A percentile compares a stretch with the other conserved stretches of the same genome.
Conservation (phyloP, 92 coral and sea anemone species). For the Plumapathes pennacea region DNA sequence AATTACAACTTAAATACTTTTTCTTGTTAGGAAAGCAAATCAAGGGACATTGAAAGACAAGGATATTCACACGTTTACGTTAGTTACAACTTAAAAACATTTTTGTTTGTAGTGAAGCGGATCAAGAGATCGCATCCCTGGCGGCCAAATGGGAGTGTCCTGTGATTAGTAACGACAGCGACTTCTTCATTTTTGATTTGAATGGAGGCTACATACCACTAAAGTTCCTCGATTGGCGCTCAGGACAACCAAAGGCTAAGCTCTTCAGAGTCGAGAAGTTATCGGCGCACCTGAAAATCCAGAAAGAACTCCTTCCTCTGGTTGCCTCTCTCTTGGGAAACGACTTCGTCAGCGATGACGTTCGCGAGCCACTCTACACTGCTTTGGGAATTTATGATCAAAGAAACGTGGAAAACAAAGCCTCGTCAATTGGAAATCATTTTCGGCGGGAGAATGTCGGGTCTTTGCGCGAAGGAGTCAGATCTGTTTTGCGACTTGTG, state of each 20-base stretch:
- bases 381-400: too few species aligned
- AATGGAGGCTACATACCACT: constrained; percentile 84
- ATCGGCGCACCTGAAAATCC: constrained; percentile 59
- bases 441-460: too few species aligned
- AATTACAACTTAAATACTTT: too few species aligned
- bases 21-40: too few species aligned
- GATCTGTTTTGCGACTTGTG: too few species aligned
- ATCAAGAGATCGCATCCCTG: constrained; percentile 76
- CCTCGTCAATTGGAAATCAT: too few species aligned
- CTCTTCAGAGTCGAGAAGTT: constrained; percentile 47
- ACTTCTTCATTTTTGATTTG: constrained; percentile 84
- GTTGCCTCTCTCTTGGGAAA: constrained; percentile 87
- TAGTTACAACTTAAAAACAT: too few species aligned
- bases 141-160: constrained; percentile 78
- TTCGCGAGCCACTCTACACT: too few species aligned
- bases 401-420: too few species aligned
- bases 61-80: too few species aligned
- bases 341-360: constrained; percentile 60
- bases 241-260: constrained; percentile 32
- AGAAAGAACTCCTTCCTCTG: constrained; percentile 55
- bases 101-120: constrained; percentile 89
- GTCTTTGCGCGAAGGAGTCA: too few species aligned
- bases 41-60: too few species aligned
- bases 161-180: constrained; percentile 86
- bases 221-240: constrained; percentile 39